Evolutionary conservation across 2,113 vertebrate species (phyloP), one percentile per base, ranked within the genome.

Genomic region (Pseudois nayaur): DNA sequence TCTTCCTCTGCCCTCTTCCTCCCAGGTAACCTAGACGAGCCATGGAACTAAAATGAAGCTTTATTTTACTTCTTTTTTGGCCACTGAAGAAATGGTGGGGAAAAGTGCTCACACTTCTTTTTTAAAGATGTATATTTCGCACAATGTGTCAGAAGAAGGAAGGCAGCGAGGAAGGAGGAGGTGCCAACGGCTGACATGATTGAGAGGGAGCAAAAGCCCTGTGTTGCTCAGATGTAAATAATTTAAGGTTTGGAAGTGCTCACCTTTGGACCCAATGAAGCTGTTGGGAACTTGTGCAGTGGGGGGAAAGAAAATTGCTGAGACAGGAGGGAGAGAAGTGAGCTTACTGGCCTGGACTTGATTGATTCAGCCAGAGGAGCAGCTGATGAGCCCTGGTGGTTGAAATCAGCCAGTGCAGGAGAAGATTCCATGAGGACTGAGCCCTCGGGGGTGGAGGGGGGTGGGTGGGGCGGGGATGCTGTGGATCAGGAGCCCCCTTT

Each of bases 261-360:
- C 82, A 57, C 85, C 89, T 89, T 81, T n/a, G 94, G 92, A 83
- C 94, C 50, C 62, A 3, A 1, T n/a, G 33, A 50, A 57, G 71
- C 76, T n/a, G 55, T 5, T 29, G 50, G 40, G 94, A 92, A 57
- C 25, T 87, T 76, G 88, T 95, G 33, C 17, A 91, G 43, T 52
- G 29, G 60, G 95, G 62, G 87, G 23, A 16, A 82, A 71, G 4
- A 12, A 87, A 96, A 33, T 55, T 76, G 96, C 92, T 89, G 91
- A 98, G 91, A 94, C 81, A 97, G 84, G 95, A 43, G 13, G 95
- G 88, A 87, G 60, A 95, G 87, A 78, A 62, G n/a, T 89, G 89
- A 60, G 52, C 6, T 98, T 36, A 81, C 25, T 96, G 95, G 64
- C 29, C 97, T 94, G 97, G 87, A 90, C 36, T 91, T 96, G 88